Evolutionary conservation across 2,113 vertebrate genomes (phyloP).

Genomic region (Desmodus rotundus): DNA sequence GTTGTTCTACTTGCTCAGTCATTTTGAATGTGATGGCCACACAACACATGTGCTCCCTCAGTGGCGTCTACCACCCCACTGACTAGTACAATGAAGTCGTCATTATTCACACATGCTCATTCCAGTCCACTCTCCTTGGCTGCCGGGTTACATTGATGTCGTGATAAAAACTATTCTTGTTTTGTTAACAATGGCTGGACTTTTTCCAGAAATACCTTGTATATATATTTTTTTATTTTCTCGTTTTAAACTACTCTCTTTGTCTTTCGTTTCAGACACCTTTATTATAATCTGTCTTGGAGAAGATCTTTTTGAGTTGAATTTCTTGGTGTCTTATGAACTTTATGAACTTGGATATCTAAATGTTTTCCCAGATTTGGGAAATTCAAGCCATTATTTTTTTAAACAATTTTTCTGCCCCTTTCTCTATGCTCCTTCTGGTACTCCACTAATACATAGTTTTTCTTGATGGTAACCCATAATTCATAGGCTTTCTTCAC

Average conservation of each 20-base stretch:
- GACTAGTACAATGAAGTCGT: too few species aligned
- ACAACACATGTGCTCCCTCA: too few species aligned
- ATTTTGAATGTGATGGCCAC: too few species aligned
- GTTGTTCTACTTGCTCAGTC: too few species aligned
- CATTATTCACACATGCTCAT: too few species aligned
- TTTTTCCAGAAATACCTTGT: too few species aligned
- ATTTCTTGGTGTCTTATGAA: neutral
- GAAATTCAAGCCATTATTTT: neutral
- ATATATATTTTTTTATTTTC: neutral
- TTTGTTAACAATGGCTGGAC: too few species aligned
- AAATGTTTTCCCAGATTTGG: neutral
- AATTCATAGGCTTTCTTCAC: neutral
- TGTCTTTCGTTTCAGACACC: neutral
- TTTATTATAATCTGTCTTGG: neutral
- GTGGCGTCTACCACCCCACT: too few species aligned
- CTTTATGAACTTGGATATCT: neutral
- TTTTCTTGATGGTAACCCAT: neutral
- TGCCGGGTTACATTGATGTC: too few species aligned
- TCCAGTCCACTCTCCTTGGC: too few species aligned
- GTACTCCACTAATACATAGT: neutral
- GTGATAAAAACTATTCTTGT: too few species aligned
- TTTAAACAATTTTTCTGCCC: neutral
- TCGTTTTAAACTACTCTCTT: neutral
- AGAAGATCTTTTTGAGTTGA: neutral
- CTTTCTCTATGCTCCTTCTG: neutral